These are phyloP conservation scores for Dermolepida albohirtum DNA, from an alignment of 2,888 invertebrate species.

Conservation along the genomic window DNA sequence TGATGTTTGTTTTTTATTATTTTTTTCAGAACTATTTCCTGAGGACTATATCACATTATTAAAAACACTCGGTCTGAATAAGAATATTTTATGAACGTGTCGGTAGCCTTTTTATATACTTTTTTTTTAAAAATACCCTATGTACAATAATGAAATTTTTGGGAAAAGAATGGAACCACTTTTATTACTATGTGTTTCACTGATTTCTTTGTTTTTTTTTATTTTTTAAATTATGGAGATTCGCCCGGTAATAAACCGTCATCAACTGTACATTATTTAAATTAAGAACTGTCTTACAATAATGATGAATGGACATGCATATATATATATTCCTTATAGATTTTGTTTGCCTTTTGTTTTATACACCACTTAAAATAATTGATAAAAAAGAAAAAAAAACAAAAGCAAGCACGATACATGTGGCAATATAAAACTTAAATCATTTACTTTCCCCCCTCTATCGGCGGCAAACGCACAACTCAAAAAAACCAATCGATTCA, in stretches of 20 bases:
- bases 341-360: slow-evolving; percentile 55
- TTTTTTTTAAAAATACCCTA: slow-evolving; percentile 43
- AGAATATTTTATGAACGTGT: slow-evolving; percentile 41
- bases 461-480: slow-evolving; percentile 4
- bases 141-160: slow-evolving; percentile 40
- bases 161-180: slow-evolving; percentile 31
- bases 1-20: slow-evolving; percentile 54
- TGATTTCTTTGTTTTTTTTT: slow-evolving; percentile 30
- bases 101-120: slow-evolving; percentile 38
- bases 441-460: not conserved
- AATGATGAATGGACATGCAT: slow-evolving; percentile 57
- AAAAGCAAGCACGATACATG: slow-evolving; percentile 7
- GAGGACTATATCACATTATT: slow-evolving; percentile 66
- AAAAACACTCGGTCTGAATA: slow-evolving; percentile 46
- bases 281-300: slow-evolving; percentile 42
- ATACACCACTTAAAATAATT: slow-evolving; percentile 39
- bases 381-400: slow-evolving; percentile 9
- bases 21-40: slow-evolving; percentile 58
- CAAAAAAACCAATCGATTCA: slow-evolving; percentile 15
- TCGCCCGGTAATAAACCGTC: slow-evolving; percentile 55
- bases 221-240: slow-evolving; percentile 56
- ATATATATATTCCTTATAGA: slow-evolving; percentile 44
- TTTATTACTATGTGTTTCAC: slow-evolving; percentile 25
- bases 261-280: slow-evolving; percentile 52
- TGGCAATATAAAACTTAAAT: slow-evolving; percentile 26